Conservation (phyloP, 2,797 vertebrate genomes). For the Arrhamphus sclerolepis region DNA sequence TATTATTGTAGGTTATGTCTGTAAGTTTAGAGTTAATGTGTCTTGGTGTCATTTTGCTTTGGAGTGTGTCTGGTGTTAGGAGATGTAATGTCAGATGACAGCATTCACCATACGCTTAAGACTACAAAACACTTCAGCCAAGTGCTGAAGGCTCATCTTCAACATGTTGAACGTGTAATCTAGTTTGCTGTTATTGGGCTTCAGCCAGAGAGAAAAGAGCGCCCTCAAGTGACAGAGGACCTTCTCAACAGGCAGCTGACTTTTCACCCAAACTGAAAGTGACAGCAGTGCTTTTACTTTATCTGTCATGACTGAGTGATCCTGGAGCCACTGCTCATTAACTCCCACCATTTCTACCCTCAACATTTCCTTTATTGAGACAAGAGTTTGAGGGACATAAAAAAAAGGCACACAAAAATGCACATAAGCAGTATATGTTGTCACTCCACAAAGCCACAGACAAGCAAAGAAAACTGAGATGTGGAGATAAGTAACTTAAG, state of each 20-base stretch:
- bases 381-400: conserved; percentile 10
- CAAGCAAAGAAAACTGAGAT: conserved; percentile 30
- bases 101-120: conserved; percentile 52
- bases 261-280: conserved; percentile 51
- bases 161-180: conserved; percentile 55
- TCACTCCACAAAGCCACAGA: conserved; percentile 40
- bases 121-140: conserved; percentile 59
- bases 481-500: conserved; percentile 43
- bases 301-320: conserved; percentile 49
- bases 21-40: conserved; percentile 13
- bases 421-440: conserved; percentile 20
- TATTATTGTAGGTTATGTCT: conserved; percentile 11
- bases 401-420: conserved; percentile 27
- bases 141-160: conserved; percentile 59
- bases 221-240: conserved; percentile 68
- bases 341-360: conserved; percentile 34
- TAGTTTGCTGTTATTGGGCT: conserved; percentile 69
- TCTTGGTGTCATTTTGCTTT: conserved; percentile 32
- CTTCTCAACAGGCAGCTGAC: conserved; percentile 42
- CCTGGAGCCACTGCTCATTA: conserved; percentile 44
- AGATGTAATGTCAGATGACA: conserved; percentile 63
- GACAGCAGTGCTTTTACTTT: conserved; percentile 49
- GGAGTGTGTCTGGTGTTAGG: conserved; percentile 19
- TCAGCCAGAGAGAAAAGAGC: conserved; percentile 69
- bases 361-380: conserved; percentile 47